A percentile compares a stretch with the other conserved stretches of the same genome.
Evolutionary conservation across 2,888 invertebrate species (phyloP).

Genomic region (Melieria crassipennis): DNA sequence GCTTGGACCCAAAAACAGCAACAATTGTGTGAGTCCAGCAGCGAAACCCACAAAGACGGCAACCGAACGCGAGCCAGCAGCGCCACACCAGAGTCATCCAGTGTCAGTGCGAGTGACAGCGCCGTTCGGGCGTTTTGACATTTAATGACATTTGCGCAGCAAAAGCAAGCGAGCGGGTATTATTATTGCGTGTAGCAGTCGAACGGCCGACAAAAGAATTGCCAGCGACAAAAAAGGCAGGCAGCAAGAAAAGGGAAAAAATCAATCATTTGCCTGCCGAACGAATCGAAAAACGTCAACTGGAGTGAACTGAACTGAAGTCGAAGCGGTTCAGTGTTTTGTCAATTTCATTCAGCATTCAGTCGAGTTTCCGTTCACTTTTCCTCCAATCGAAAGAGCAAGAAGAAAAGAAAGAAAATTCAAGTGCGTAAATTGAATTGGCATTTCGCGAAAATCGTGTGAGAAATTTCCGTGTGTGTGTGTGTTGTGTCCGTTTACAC

Average conservation of each 20-base stretch:
- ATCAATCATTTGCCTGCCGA: constrained; percentile 18
- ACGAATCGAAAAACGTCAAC: too few relatives aligned
- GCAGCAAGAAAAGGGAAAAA: constrained; percentile 15
- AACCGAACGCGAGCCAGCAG: too few relatives aligned
- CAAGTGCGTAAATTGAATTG: neutral
- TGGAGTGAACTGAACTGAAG: too few relatives aligned
- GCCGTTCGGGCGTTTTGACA: constrained; percentile 40
- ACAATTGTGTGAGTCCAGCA: too few relatives aligned
- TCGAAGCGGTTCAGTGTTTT: too few relatives aligned
- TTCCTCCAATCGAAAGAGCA: neutral
- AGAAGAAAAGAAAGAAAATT: neutral
- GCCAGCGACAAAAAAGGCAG: constrained; percentile 11
- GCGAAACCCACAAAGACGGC: too few relatives aligned
- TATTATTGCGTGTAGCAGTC: constrained; percentile 16
- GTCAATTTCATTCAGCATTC: too few relatives aligned
- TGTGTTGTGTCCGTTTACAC: neutral
- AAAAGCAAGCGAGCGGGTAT: constrained; percentile 21
- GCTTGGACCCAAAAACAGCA: too few relatives aligned
- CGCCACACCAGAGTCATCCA: too few relatives aligned
- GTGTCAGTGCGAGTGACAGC: constrained; percentile 1
- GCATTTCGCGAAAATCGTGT: neutral
- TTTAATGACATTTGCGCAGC: constrained; percentile 35
- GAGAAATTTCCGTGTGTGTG: neutral
- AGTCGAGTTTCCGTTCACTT: too few relatives aligned
- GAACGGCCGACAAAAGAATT: neutral